These are phyloP conservation scores for Dicrurus megarhynchus DNA, from an alignment of 2,113 vertebrate genomes.

Conservation along the genomic window DNA sequence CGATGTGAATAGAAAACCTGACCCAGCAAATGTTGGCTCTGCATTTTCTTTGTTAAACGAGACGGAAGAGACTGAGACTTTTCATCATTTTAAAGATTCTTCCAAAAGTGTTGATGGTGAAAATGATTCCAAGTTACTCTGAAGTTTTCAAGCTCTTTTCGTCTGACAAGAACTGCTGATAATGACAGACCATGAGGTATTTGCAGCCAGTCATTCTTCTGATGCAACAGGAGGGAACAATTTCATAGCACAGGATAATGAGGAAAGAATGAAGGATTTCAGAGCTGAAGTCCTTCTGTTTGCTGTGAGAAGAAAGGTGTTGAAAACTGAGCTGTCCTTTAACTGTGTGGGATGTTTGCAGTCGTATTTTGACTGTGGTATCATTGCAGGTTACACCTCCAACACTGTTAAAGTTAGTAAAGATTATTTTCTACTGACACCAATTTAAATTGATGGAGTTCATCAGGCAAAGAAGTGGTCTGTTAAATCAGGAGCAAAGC, in stretches of 20 bases:
- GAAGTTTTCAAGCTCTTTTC: neutral
- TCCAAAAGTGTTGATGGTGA: neutral
- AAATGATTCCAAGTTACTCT: neutral
- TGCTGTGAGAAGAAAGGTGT: neutral
- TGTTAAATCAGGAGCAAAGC: neutral
- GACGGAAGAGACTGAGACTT: neutral
- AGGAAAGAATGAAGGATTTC: neutral
- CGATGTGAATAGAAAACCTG: constrained; percentile 5
- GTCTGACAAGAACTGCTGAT: neutral
- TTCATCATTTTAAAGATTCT: neutral
- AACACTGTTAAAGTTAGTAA: neutral
- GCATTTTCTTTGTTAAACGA: neutral
- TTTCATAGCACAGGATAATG: neutral
- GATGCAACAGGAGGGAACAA: neutral
- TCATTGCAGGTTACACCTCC: neutral
- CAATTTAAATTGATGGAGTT: neutral
- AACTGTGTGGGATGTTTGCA: neutral
- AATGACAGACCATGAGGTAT: neutral
- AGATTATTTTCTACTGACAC: neutral
- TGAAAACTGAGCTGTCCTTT: neutral
- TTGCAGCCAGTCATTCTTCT: neutral
- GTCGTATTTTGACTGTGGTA: neutral
- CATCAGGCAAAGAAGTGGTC: neutral
- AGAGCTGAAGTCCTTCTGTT: neutral
- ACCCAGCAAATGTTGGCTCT: neutral